phyloP scores from a whole-genome alignment of 2,888 invertebrate genomes.

The Nebria salina region DNA sequence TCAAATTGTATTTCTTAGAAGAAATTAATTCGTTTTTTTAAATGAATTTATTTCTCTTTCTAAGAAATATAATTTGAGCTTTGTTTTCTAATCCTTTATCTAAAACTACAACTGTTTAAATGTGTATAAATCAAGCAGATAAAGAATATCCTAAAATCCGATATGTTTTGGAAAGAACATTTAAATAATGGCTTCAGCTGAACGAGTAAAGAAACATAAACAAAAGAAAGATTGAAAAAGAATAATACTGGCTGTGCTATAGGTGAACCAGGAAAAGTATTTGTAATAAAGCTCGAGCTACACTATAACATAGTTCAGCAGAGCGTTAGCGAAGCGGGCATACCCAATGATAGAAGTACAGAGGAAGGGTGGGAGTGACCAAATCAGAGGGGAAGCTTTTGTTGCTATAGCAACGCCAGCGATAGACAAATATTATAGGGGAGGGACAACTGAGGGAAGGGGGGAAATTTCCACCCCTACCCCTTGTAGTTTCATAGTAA shows the following conservation, averaged over 20 bases:
- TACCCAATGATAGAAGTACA: neutral
- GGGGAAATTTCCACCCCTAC: neutral
- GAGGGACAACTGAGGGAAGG: neutral
- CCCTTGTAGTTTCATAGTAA: slow-evolving; percentile 3
- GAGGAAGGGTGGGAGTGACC: neutral
- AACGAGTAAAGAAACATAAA: neutral
- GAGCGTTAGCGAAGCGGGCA: neutral
- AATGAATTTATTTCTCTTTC: too few relatives aligned
- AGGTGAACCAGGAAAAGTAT: slow-evolving; percentile 20
- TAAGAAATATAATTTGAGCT: too few relatives aligned
- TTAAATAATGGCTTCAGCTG: too few relatives aligned
- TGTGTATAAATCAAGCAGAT: too few relatives aligned
- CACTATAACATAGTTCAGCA: slow-evolving; percentile 9
- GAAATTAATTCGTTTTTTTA: too few relatives aligned
- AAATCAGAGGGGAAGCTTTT: neutral
- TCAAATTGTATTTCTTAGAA: too few relatives aligned
- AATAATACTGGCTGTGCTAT: slow-evolving; percentile 13
- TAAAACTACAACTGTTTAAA: too few relatives aligned
- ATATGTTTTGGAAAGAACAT: too few relatives aligned
- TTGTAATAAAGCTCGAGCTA: neutral
- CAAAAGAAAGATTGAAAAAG: neutral
- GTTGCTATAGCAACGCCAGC: slow-evolving; percentile 25
- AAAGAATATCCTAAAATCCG: too few relatives aligned
- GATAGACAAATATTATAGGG: neutral
- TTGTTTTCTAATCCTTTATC: too few relatives aligned